A percentile compares a stretch with the other conserved stretches of the same genome.
phyloP scores from a whole-genome alignment of 2,888 invertebrate species.

The Pristionchus entomophagus region DNA sequence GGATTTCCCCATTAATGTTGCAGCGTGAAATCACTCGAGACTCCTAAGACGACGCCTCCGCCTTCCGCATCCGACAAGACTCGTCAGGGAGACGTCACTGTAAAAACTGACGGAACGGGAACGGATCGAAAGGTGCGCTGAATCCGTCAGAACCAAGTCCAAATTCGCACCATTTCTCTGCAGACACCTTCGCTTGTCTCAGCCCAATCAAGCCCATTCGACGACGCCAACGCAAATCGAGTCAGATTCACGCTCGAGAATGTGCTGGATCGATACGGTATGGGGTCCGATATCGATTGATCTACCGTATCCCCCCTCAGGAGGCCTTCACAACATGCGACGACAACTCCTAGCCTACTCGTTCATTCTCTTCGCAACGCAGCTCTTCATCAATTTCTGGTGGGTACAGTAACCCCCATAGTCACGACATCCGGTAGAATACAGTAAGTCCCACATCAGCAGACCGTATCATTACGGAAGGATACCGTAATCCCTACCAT shows the following conservation, averaged over 20 bases:
- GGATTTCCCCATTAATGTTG: neutral
- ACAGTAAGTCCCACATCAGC: too few relatives aligned
- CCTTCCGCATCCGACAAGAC: neutral
- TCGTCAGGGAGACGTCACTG: neutral
- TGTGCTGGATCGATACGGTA: constrained; percentile 25
- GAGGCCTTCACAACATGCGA: neutral
- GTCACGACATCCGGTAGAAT: too few relatives aligned
- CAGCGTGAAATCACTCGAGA: neutral
- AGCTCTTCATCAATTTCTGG: constrained; percentile 27
- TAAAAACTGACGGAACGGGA: neutral
- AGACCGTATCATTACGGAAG: too few relatives aligned
- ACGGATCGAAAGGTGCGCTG: neutral
- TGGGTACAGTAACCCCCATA: too few relatives aligned
- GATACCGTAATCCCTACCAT: too few relatives aligned
- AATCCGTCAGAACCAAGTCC: neutral
- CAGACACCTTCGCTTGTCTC: neutral
- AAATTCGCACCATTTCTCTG: neutral
- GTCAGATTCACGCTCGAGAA: constrained; percentile 2
- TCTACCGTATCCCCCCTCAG: constrained; percentile 2
- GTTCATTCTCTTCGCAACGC: neutral
- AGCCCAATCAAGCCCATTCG: neutral
- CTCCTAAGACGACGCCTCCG: neutral
- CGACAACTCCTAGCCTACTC: neutral
- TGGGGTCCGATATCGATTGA: neutral
- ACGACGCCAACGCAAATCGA: neutral